Conservation (phyloP, 2,113 vertebrate genomes). For the Zootoca vivipara region DNA sequence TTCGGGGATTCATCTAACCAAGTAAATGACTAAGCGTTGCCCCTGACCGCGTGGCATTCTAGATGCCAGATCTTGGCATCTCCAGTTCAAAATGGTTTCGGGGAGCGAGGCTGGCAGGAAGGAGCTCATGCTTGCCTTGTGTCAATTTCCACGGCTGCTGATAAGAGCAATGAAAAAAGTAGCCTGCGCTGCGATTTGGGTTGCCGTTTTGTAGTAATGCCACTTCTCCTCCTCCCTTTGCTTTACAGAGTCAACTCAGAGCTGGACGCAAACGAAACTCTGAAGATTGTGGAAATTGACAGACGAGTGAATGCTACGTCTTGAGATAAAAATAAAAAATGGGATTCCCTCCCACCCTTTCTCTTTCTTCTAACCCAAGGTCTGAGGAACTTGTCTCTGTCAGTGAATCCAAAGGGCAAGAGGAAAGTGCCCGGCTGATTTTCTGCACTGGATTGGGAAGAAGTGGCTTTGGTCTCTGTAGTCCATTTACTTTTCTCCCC, state of each 20-base stretch:
- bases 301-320: slow-evolving; percentile 87
- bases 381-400: slow-evolving; percentile 44
- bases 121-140: not conserved
- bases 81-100: not conserved
- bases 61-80: not conserved
- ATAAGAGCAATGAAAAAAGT: not conserved
- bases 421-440: slow-evolving; percentile 42
- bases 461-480: slow-evolving; percentile 46
- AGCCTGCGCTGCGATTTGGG: not conserved
- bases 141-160: not conserved
- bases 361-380: slow-evolving; percentile 47
- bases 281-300: slow-evolving; percentile 86
- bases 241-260: slow-evolving; percentile 75
- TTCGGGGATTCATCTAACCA: not conserved
- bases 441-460: slow-evolving; percentile 44
- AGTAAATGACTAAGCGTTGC: not conserved
- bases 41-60: not conserved
- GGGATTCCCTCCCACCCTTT: slow-evolving; percentile 33
- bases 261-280: slow-evolving; percentile 79
- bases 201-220: not conserved
- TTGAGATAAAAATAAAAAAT: slow-evolving; percentile 66
- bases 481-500: slow-evolving; percentile 19
- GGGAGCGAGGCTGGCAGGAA: not conserved
- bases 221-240: slow-evolving; percentile 24
- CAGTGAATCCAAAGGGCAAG: slow-evolving; percentile 61